Percentiles rank a stretch among this genome's conserved stretches.
These are phyloP conservation scores for Callospermophilus lateralis DNA, from an alignment of 2,113 vertebrate species.

Conservation along the genomic window DNA sequence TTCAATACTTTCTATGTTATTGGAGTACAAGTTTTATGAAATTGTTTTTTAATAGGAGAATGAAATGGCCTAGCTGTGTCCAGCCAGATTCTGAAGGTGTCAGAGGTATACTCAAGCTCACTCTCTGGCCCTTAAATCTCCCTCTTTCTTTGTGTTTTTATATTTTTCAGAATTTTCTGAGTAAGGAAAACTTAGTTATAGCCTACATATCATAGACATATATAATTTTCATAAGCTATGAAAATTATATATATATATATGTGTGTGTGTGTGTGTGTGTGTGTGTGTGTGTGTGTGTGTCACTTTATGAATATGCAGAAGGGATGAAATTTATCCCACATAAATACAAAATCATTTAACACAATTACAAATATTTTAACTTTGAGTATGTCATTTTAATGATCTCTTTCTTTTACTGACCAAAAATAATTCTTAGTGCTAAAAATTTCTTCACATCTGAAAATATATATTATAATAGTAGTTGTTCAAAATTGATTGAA, in stretches of 20 bases:
- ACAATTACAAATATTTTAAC: not conserved
- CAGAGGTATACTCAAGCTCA: not conserved
- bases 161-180: conserved; percentile 18
- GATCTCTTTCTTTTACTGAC: not conserved
- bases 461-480: not conserved
- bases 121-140: not conserved
- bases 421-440: not conserved
- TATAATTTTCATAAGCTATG: not conserved
- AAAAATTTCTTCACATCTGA: not conserved
- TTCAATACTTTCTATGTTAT: too few species aligned
- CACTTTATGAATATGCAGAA: not conserved
- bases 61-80: not conserved
- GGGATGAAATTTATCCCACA: not conserved
- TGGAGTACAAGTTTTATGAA: not conserved
- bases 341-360: not conserved
- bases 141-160: not conserved
- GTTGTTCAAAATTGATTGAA: not conserved
- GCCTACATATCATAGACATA: not conserved
- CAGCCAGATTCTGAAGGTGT: not conserved
- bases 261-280: too few species aligned
- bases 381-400: not conserved
- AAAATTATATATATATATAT: not conserved
- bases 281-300: too few species aligned
- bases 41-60: not conserved
- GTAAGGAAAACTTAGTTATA: not conserved